These are phyloP conservation scores for Tubulanus polymorphus DNA, from an alignment of 2,888 invertebrate species.

Conservation along the genomic window DNA sequence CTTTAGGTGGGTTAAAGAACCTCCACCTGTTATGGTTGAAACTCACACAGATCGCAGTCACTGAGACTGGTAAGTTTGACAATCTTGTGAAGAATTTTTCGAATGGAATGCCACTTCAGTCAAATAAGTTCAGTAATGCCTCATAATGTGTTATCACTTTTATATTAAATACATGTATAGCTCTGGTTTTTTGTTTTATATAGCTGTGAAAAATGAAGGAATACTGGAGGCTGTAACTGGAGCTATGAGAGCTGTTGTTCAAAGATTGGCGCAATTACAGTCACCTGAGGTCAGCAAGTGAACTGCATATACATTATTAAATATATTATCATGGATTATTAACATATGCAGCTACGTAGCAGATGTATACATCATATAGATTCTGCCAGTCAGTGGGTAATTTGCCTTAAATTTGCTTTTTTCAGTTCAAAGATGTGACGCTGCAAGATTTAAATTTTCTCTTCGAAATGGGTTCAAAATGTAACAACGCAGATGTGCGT, in stretches of 20 bases:
- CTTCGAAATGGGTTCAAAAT: conserved; percentile 36
- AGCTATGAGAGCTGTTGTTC: conserved; percentile 70
- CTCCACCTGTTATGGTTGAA: conserved; percentile 62
- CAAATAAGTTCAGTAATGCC: too few relatives aligned
- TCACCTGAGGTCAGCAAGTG: conserved; percentile 30
- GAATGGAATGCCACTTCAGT: too few relatives aligned
- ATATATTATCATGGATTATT: too few relatives aligned
- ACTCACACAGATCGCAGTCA: conserved; percentile 64
- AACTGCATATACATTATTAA: not conserved
- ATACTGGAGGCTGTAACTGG: conserved; percentile 69
- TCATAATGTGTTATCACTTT: not conserved
- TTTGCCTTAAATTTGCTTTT: conserved; percentile 2
- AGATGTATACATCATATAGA: not conserved
- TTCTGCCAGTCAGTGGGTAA: not conserved
- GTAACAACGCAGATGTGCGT: conserved; percentile 30
- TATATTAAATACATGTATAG: not conserved
- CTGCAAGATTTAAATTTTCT: conserved; percentile 40
- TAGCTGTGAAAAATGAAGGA: conserved; percentile 35
- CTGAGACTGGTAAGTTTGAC: conserved; percentile 31
- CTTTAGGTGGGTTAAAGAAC: conserved; percentile 61
- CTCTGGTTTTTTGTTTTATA: conserved; percentile 8
- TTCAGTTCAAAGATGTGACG: conserved; percentile 34
- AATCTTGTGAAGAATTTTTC: not conserved
- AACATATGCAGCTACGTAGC: too few relatives aligned
- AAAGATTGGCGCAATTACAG: conserved; percentile 61